Evolutionary conservation across 1,140 invertebrate species (phyloP).

Genomic region (Elymnias hypermnestra): DNA sequence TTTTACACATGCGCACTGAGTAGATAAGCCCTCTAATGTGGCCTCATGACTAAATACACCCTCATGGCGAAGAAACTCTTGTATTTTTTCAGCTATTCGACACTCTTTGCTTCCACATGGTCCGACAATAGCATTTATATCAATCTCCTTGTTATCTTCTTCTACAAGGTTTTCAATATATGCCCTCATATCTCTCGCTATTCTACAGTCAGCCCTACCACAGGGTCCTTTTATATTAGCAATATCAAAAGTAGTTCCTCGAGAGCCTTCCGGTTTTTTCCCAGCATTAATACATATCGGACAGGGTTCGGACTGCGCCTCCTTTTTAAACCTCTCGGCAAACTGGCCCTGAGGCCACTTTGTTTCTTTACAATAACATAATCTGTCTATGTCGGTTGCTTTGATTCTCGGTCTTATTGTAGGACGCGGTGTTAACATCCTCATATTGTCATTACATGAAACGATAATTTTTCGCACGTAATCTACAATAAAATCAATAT

Average conservation of each 20-base stretch:
- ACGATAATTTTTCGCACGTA: slow-evolving; percentile 62
- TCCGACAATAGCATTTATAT: slow-evolving; percentile 54
- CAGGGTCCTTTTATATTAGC: slow-evolving; percentile 65
- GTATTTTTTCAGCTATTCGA: slow-evolving; percentile 52
- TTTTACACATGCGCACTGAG: slow-evolving; percentile 58
- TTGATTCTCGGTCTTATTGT: slow-evolving; percentile 51
- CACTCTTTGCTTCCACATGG: slow-evolving; percentile 66
- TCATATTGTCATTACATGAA: slow-evolving; percentile 70
- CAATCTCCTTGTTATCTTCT: slow-evolving; percentile 55
- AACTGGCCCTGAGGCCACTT: slow-evolving; percentile 50
- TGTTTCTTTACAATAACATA: slow-evolving; percentile 60
- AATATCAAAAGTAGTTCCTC: slow-evolving; percentile 46
- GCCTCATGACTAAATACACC: slow-evolving; percentile 38
- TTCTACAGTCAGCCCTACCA: slow-evolving; percentile 59
- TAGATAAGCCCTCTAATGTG: slow-evolving; percentile 46
- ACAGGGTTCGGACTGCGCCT: slow-evolving; percentile 46
- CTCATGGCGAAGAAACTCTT: slow-evolving; percentile 53
- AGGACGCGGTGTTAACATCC: slow-evolving; percentile 64
- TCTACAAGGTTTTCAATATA: slow-evolving; percentile 62
- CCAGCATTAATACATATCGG: slow-evolving; percentile 45
- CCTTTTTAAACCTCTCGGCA: slow-evolving; percentile 47
- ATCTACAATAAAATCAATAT: slow-evolving; percentile 58
- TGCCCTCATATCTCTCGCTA: slow-evolving; percentile 55
- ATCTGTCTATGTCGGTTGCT: slow-evolving; percentile 61
- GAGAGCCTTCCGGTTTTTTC: slow-evolving; percentile 28